Evolutionary conservation across 2,113 vertebrate genomes (phyloP), one percentile per base, ranked within the genome.

Genomic region (Carollia perspicillata): DNA sequence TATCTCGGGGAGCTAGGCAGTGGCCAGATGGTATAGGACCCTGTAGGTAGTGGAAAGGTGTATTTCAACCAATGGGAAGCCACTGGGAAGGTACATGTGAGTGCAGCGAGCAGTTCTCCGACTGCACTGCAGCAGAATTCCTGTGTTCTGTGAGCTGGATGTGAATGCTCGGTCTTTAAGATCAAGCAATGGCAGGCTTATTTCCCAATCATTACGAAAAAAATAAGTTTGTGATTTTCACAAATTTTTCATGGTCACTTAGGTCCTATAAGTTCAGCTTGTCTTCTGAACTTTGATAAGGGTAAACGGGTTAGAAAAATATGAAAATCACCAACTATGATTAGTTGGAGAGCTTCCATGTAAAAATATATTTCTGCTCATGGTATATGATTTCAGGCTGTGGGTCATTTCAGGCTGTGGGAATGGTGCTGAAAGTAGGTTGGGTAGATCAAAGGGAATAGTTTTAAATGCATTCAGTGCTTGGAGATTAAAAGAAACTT

Each of bases 401-500:
- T 85, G 37, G 80, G 2, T 89, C 55, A 86, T 75, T 97, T 96
- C 69, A 60, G 78, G 20, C 37, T 80, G 1, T 85, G 37, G 80
- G 42, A 35, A 16, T 28, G 37, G 18, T 88, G 22, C 78, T 90
- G 51, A 84, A 72, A 80, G 14, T 83, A 90, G 74, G 33, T 95
- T 94, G 92, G 83, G 74, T 95, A 66, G 68, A 92, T 97, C 86
- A 97, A 85, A 97, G 78, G 49, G 16, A 89, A 28, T 83, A 77
- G 42, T 89, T 92, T 81, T 81, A 85, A 93, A 55, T 95, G 55
- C 79, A 51, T 35, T 72, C 85, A 69, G 58, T 83, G 37, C 47
- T 40, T 94, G 3, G 28, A 89, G 26, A 51, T 84, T 96, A 90
- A 92, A 42, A 90, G 81, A 89, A 84, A 77, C 51, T 91, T 94